Percentiles rank a stretch among this genome's conserved stretches.
These are phyloP conservation scores for Craterocephalus amniculus DNA, from an alignment of 2,797 vertebrate species.

Conservation along the genomic window DNA sequence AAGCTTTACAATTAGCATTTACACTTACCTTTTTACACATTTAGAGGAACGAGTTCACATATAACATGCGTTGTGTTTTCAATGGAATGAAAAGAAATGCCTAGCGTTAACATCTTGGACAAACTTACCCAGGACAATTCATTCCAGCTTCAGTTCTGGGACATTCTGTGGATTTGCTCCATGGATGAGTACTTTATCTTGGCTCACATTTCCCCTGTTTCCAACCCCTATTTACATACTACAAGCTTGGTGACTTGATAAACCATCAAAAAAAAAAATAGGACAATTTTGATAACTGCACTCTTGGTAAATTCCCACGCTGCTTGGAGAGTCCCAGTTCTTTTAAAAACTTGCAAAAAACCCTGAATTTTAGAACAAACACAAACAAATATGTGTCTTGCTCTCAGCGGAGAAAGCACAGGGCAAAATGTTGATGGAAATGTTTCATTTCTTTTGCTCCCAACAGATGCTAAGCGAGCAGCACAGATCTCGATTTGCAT, in stretches of 20 bases:
- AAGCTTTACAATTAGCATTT: too few relatives aligned
- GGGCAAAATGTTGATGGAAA: conserved; percentile 74
- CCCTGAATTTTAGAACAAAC: conserved; percentile 59
- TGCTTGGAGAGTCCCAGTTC: conserved; percentile 32
- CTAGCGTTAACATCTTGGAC: conserved; percentile 4
- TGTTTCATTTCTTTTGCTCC: conserved; percentile 75
- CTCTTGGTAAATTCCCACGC: conserved; percentile 35
- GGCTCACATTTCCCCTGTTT: conserved; percentile 46
- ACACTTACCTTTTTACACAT: neutral
- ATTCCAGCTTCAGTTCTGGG: conserved; percentile 45
- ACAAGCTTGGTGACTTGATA: conserved; percentile 30
- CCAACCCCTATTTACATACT: conserved; percentile 25
- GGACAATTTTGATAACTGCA: conserved; percentile 23
- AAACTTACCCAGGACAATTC: conserved; percentile 37
- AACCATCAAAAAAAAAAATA: conserved; percentile 26
- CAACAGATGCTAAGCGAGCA: conserved; percentile 72
- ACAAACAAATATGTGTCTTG: conserved; percentile 56
- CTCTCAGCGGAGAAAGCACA: conserved; percentile 57
- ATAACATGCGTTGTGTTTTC: neutral
- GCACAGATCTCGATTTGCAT: conserved; percentile 75
- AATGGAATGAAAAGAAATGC: conserved; percentile 9
- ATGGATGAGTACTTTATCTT: conserved; percentile 40
- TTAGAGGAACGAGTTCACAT: conserved; percentile 34
- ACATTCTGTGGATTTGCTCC: conserved; percentile 42
- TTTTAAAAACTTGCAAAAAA: conserved; percentile 54